These are phyloP conservation scores for Eutolmus rufibarbis DNA, from an alignment of 2,888 invertebrate species.

Conservation along the genomic window DNA sequence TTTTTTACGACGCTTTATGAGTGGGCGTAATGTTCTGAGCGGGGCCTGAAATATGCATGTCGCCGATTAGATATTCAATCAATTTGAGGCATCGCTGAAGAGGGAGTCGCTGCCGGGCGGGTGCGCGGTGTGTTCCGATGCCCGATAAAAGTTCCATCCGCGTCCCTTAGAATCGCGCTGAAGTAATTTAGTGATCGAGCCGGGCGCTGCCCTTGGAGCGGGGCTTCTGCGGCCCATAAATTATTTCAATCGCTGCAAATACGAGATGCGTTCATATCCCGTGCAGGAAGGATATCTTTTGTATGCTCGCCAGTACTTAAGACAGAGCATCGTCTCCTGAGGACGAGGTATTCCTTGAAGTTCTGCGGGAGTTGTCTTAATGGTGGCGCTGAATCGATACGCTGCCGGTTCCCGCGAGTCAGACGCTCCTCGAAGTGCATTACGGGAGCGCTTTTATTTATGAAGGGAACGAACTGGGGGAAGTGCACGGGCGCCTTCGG, in stretches of 20 bases:
- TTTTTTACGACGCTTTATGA: conserved; percentile 29
- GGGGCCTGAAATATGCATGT: not conserved
- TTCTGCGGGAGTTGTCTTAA: not conserved
- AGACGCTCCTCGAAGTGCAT: conserved; percentile 6
- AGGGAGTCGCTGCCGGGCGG: not conserved
- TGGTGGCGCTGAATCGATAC: not conserved
- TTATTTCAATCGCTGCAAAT: conserved; percentile 1
- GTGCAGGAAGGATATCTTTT: not conserved
- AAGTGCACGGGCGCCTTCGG: not conserved
- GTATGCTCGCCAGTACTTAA: not conserved
- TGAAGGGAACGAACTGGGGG: not conserved
- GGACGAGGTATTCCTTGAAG: not conserved
- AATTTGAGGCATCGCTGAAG: not conserved
- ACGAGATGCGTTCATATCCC: not conserved
- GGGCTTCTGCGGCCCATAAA: not conserved
- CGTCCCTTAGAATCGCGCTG: not conserved
- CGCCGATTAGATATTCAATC: conserved; percentile 17
- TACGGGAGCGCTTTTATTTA: conserved; percentile 17
- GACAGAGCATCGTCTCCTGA: not conserved
- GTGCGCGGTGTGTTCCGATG: not conserved
- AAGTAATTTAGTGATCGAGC: not conserved
- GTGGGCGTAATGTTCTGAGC: not conserved
- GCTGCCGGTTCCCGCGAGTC: not conserved
- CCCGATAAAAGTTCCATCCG: not conserved
- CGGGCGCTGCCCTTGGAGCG: not conserved